Evolutionary conservation across 2,113 vertebrate genomes (phyloP).

Genomic region (Crotophaga sulcirostris): DNA sequence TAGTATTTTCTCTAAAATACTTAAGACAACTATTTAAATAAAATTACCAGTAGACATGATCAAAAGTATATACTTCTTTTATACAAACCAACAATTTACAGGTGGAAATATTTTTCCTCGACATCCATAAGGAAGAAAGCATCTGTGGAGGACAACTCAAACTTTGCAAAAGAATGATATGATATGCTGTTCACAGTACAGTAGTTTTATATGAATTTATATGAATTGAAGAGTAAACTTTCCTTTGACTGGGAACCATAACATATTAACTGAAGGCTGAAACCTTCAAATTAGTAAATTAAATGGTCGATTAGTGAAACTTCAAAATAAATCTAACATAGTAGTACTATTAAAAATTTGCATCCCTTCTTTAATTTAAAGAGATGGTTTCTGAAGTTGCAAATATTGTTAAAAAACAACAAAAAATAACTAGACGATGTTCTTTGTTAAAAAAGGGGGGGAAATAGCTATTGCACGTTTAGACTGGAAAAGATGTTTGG

Average conservation of each 20-base stretch:
- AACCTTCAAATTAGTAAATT: neutral
- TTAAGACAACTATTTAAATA: neutral
- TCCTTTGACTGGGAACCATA: neutral
- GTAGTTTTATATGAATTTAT: neutral
- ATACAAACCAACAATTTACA: neutral
- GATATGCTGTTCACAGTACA: neutral
- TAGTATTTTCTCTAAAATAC: neutral
- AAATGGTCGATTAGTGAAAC: neutral
- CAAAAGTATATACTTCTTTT: neutral
- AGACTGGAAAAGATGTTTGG: neutral
- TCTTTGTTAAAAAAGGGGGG: neutral
- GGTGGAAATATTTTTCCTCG: neutral
- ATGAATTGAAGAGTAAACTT: neutral
- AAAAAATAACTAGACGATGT: neutral
- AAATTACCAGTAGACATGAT: neutral
- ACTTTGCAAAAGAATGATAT: neutral
- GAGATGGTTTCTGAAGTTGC: neutral
- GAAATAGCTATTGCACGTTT: neutral
- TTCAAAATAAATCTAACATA: slow-evolving; percentile 12
- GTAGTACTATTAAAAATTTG: neutral
- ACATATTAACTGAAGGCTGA: neutral
- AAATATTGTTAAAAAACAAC: neutral
- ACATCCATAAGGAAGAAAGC: neutral
- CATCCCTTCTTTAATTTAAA: neutral
- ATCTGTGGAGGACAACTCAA: neutral